phyloP scores from a whole-genome alignment of 2,888 invertebrate genomes.

The Chelonus formosanus region DNA sequence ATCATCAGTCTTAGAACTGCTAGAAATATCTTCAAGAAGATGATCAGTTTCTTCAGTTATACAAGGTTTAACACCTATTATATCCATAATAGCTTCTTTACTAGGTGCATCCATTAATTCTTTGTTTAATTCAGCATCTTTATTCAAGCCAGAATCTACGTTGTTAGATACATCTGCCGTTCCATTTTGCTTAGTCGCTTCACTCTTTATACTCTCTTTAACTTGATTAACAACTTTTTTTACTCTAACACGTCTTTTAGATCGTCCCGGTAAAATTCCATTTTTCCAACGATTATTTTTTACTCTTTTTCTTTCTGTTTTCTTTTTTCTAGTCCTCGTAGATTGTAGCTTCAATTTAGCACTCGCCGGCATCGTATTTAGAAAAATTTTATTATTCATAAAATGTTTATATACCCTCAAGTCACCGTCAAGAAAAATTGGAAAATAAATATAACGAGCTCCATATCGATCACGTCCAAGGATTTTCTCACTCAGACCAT shows the following conservation, averaged over 20 bases:
- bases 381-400: conserved; percentile 56
- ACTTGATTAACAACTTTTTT: conserved; percentile 3
- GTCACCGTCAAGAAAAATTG: conserved; percentile 68
- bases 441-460: conserved; percentile 68
- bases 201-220: conserved; percentile 7
- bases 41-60: conserved; percentile 29
- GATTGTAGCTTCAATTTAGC: conserved; percentile 44
- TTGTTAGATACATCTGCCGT: not conserved
- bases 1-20: conserved; percentile 53
- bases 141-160: not conserved
- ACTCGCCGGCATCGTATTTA: conserved; percentile 46
- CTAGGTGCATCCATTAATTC: not conserved
- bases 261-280: conserved; percentile 44
- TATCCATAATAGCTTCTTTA: too few species aligned
- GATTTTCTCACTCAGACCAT: conserved; percentile 64
- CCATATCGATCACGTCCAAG: conserved; percentile 68
- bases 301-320: conserved; percentile 43
- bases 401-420: conserved; percentile 67
- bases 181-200: not conserved
- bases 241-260: conserved; percentile 33
- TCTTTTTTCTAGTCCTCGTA: conserved; percentile 30
- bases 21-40: conserved; percentile 38
- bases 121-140: not conserved
- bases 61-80: conserved; percentile 25
- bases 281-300: conserved; percentile 49